Percentiles rank a stretch among this genome's conserved stretches.
Evolutionary conservation across 2,888 invertebrate species (phyloP).

Genomic region (Tetropium fuscum): DNA sequence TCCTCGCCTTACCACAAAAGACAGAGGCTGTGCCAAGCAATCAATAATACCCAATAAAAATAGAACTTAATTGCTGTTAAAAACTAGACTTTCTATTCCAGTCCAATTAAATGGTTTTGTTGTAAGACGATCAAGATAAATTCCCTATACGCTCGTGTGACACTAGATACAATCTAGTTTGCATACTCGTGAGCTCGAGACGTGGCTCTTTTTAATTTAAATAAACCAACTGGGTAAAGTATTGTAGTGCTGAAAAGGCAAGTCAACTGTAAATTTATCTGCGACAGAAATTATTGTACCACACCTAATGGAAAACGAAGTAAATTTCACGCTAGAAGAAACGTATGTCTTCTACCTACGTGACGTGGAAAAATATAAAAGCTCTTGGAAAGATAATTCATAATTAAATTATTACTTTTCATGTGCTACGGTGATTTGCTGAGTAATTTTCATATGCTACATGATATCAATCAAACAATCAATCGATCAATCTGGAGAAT

Average conservation of each 20-base stretch:
- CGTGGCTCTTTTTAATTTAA: conserved; percentile 23
- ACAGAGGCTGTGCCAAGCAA: neutral
- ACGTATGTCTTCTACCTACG: neutral
- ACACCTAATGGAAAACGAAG: conserved; percentile 7
- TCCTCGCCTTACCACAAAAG: too few species aligned
- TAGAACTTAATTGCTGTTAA: neutral
- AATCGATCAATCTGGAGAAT: too few species aligned
- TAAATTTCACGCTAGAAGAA: neutral
- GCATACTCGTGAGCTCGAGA: conserved; percentile 30
- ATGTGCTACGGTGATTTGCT: too few species aligned
- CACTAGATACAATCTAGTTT: conserved; percentile 30
- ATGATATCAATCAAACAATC: too few species aligned
- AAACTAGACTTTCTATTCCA: neutral
- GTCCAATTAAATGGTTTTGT: conserved; percentile 14
- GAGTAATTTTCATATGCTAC: too few species aligned
- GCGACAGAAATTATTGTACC: conserved; percentile 5
- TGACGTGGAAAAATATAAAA: too few species aligned
- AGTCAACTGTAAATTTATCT: conserved; percentile 7
- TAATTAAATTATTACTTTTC: too few species aligned
- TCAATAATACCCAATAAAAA: conserved; percentile 5
- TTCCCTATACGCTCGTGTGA: conserved; percentile 11
- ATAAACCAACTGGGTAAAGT: conserved; percentile 16
- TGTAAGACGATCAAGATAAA: conserved; percentile 17
- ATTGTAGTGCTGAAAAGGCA: neutral
- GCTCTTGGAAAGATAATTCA: too few species aligned